phyloP scores from a whole-genome alignment of 2,113 vertebrate species.

The Stomatorhinus ivindoensis region DNA sequence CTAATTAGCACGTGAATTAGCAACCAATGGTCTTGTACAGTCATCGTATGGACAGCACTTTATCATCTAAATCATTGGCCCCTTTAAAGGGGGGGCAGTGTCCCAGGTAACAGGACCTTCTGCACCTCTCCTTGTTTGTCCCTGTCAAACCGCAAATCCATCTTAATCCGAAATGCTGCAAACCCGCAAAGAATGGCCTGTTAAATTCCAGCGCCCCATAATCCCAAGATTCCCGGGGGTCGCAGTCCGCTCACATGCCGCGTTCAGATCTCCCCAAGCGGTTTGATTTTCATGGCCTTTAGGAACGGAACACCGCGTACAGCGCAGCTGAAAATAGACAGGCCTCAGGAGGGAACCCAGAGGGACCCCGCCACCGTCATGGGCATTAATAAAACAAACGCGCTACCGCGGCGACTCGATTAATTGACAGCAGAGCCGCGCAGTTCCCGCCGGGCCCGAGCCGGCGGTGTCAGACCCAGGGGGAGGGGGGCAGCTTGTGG shows the following conservation, averaged over 20 bases:
- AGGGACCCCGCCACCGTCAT: constrained; percentile 10
- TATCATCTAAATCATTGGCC: neutral
- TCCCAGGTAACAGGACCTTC: neutral
- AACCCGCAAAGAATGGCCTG: neutral
- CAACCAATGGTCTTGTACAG: neutral
- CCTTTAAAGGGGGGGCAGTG: neutral
- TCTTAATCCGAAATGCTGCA: neutral
- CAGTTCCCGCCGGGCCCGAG: neutral
- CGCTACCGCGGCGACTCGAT: neutral
- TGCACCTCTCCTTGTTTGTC: neutral
- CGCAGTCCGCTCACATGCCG: neutral
- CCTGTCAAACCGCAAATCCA: neutral
- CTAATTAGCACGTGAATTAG: neutral
- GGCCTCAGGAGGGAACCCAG: neutral
- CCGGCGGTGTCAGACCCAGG: neutral
- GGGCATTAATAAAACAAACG: constrained; percentile 14
- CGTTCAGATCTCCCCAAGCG: neutral
- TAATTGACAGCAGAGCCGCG: constrained; percentile 3
- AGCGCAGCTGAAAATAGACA: constrained; percentile 10
- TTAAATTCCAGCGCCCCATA: neutral
- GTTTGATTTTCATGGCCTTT: neutral
- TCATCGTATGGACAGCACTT: neutral
- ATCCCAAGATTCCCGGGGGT: neutral
- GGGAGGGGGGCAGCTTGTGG: neutral
- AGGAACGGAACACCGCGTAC: constrained; percentile 7